Evolutionary conservation across 2,888 invertebrate genomes (phyloP).

Genomic region (Pandemis corylana): DNA sequence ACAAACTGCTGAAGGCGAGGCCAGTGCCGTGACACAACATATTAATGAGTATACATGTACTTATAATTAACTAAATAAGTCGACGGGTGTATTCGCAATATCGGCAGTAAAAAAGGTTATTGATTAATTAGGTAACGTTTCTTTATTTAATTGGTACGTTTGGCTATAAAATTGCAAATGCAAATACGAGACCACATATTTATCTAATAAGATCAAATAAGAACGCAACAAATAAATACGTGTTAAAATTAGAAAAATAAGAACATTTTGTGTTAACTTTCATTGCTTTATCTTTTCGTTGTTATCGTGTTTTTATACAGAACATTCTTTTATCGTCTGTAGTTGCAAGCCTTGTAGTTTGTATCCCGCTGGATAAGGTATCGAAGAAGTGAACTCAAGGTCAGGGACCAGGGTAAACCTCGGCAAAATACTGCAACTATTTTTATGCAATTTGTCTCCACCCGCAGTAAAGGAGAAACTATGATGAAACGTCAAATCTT

Average conservation of each 20-base stretch:
- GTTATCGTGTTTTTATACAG: not conserved
- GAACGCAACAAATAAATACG: not conserved
- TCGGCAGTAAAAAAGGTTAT: constrained; percentile 18
- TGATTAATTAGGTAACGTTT: not conserved
- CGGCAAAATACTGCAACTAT: not conserved
- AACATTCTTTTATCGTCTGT: not conserved
- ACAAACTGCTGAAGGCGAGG: constrained; percentile 63
- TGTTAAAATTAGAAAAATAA: not conserved
- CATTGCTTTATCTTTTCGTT: not conserved
- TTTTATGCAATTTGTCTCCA: not conserved
- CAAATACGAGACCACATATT: not conserved
- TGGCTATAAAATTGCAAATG: not conserved
- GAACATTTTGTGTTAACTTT: not conserved
- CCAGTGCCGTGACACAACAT: constrained; percentile 44
- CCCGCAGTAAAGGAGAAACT: not conserved
- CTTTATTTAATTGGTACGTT: not conserved
- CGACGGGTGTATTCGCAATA: constrained; percentile 23
- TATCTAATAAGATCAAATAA: not conserved
- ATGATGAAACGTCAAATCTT: not conserved
- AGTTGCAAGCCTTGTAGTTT: not conserved
- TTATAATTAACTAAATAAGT: constrained; percentile 30
- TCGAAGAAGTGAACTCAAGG: constrained; percentile 13
- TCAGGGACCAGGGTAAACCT: constrained; percentile 1
- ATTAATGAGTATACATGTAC: constrained; percentile 39
- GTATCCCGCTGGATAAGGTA: constrained; percentile 15